A percentile compares a stretch with the other conserved stretches of the same genome.
These are phyloP conservation scores for Limanda limanda DNA, from an alignment of 2,113 vertebrate genomes.

Conservation along the genomic window DNA sequence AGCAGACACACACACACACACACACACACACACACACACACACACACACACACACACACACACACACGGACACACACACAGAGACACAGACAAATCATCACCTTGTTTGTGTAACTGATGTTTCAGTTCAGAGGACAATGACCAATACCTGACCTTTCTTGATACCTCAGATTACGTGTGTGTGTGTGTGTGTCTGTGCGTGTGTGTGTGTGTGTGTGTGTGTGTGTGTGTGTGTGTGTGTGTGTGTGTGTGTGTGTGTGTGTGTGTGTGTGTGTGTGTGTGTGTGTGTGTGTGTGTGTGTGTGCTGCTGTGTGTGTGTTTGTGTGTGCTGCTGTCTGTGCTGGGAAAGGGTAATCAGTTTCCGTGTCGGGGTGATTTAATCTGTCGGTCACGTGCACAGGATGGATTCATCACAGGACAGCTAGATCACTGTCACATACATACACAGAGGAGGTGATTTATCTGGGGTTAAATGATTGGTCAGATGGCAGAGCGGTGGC, in stretches of 20 bases:
- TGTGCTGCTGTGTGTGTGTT: background rate
- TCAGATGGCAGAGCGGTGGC: conserved; percentile 52
- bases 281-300: conserved; percentile 21
- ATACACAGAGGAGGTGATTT: conserved; percentile 49
- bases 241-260: too few relatives aligned
- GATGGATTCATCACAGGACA: conserved; percentile 66
- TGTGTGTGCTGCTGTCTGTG: conserved; percentile 33
- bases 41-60: conserved; percentile 39
- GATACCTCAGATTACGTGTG: conserved; percentile 50
- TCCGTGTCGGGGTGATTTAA: conserved; percentile 68
- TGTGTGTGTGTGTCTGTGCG: too few relatives aligned
- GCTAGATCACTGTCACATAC: conserved; percentile 63
- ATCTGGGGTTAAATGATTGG: conserved; percentile 65
- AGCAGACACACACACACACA: too few relatives aligned
- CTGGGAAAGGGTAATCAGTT: conserved; percentile 64
- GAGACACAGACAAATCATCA: conserved; percentile 64
- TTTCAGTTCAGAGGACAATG: conserved; percentile 66
- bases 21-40: too few relatives aligned
- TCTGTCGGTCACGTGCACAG: conserved; percentile 61
- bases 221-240: too few relatives aligned
- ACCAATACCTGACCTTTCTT: conserved; percentile 63
- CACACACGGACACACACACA: conserved; percentile 27
- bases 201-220: too few relatives aligned
- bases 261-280: too few relatives aligned
- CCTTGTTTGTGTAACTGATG: conserved; percentile 70